Percentiles rank a stretch among this genome's conserved stretches.
phyloP scores from a whole-genome alignment of 2,113 vertebrate species.

The Poecile atricapillus region DNA sequence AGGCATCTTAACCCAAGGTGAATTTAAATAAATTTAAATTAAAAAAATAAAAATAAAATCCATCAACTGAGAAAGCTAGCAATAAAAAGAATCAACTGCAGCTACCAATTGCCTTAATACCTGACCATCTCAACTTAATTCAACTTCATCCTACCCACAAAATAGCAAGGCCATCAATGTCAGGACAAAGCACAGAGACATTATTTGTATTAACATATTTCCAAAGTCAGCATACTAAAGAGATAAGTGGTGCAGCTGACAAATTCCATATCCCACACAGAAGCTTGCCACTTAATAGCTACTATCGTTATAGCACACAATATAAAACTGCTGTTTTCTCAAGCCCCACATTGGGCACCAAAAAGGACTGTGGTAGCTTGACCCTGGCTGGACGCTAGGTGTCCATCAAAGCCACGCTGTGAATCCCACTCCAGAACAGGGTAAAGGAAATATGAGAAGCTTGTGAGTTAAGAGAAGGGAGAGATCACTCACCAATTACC shows the following conservation, averaged over 20 bases:
- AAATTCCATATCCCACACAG: background rate
- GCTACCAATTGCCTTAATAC: background rate
- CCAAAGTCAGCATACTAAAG: background rate
- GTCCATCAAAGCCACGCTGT: background rate
- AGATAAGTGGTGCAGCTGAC: background rate
- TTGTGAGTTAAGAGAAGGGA: background rate
- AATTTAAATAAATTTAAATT: background rate
- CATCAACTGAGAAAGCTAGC: background rate
- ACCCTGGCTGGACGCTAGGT: background rate
- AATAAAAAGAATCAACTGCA: background rate
- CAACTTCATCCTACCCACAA: background rate
- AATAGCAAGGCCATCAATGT: background rate
- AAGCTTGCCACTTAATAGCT: background rate
- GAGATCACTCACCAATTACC: background rate
- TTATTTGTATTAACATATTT: background rate
- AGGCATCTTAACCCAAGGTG: background rate
- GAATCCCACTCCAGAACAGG: background rate
- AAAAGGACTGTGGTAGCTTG: background rate
- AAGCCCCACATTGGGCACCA: background rate
- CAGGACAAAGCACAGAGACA: background rate
- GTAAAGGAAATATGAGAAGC: background rate
- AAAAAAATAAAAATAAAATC: background rate
- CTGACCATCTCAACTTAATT: background rate
- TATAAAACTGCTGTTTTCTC: background rate
- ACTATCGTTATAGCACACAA: background rate